phyloP scores from a whole-genome alignment of 1,140 invertebrate genomes.

The Bombus superbus region DNA sequence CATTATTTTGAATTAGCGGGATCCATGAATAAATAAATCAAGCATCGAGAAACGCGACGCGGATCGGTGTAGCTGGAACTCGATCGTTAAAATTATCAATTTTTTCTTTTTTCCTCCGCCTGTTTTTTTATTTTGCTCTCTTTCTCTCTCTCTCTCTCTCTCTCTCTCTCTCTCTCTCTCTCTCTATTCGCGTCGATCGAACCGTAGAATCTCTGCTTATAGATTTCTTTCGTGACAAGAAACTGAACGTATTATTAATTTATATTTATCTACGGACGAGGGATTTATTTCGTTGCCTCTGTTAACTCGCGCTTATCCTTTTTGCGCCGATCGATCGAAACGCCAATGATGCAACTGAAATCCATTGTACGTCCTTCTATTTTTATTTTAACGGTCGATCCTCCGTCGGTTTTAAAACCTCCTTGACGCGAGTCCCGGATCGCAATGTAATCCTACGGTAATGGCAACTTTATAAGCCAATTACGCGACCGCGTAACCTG shows the following conservation, averaged over 20 bases:
- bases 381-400: neutral
- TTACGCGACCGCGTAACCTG: conserved; percentile 19
- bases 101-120: no score
- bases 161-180: neutral
- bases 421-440: neutral
- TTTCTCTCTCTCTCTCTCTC: neutral
- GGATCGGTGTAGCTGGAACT: neutral
- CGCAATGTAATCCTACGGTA: conserved; percentile 10
- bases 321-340: neutral
- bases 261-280: neutral
- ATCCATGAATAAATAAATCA: neutral
- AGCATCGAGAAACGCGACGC: no score
- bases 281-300: neutral
- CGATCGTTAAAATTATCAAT: neutral
- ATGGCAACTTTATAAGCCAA: conserved; percentile 39
- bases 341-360: neutral
- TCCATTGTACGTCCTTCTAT: neutral
- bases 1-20: neutral
- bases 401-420: neutral
- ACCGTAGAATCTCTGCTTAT: neutral
- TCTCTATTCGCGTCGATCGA: neutral
- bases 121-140: no score
- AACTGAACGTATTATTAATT: neutral
- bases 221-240: neutral
- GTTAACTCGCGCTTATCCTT: neutral